phyloP scores from a whole-genome alignment of 2,888 invertebrate species.

The Entomobrya proxima region DNA sequence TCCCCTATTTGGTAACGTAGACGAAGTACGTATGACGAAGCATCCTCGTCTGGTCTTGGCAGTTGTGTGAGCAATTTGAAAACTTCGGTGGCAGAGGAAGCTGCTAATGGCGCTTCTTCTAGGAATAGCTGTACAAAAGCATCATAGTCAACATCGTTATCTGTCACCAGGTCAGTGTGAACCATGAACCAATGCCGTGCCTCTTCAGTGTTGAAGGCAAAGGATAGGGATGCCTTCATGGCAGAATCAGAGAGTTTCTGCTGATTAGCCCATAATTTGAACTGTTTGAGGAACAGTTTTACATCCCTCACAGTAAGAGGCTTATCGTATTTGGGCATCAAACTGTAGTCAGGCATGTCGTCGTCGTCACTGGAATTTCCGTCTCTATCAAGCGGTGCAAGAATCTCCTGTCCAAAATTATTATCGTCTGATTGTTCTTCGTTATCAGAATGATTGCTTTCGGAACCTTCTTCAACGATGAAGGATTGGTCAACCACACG shows the following conservation, averaged over 20 bases:
- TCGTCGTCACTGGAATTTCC: too few relatives aligned
- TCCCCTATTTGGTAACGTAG: not conserved
- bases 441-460: too few relatives aligned
- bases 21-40: not conserved
- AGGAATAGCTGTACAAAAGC: not conserved
- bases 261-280: too few relatives aligned
- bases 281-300: not conserved
- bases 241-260: not conserved
- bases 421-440: too few relatives aligned
- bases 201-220: slow-evolving; percentile 12
- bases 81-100: not conserved
- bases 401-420: too few relatives aligned
- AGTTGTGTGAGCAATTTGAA: not conserved
- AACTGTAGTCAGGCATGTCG: not conserved
- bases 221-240: not conserved
- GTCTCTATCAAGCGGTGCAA: too few relatives aligned
- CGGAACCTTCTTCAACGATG: too few relatives aligned
- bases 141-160: not conserved
- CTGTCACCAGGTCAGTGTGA: not conserved
- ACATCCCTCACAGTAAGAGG: not conserved
- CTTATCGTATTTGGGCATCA: slow-evolving; percentile 8
- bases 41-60: not conserved
- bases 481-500: too few relatives aligned
- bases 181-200: not conserved
- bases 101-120: not conserved